A percentile compares a stretch with the other conserved stretches of the same genome.
These are phyloP conservation scores for Acanthosoma haemorrhoidale DNA, from an alignment of 2,888 invertebrate genomes.

Conservation along the genomic window DNA sequence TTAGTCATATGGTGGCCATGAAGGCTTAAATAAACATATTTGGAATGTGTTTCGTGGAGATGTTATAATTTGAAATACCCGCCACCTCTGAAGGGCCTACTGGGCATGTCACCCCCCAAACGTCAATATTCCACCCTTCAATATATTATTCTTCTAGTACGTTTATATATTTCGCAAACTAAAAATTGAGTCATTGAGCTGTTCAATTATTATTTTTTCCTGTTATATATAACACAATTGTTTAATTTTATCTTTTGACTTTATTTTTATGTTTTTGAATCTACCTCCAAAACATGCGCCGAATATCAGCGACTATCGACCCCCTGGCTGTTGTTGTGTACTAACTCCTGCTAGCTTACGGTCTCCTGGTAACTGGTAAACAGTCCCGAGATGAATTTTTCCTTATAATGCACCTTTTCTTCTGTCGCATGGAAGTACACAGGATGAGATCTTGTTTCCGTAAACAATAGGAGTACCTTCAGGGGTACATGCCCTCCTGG, in stretches of 20 bases:
- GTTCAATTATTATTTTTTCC: background rate
- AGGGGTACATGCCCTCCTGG: conserved; percentile 23
- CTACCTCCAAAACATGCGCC: conserved; percentile 19
- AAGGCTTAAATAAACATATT: too few species aligned
- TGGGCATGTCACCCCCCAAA: background rate
- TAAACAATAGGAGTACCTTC: conserved; percentile 32
- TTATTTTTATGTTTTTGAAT: background rate
- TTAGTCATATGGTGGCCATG: too few species aligned
- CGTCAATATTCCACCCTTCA: background rate
- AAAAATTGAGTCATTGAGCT: too few species aligned
- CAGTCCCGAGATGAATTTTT: conserved; percentile 41
- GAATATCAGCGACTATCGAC: background rate
- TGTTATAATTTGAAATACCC: too few species aligned
- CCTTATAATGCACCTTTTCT: conserved; percentile 34
- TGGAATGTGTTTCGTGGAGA: too few species aligned
- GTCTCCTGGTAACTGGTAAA: conserved; percentile 40
- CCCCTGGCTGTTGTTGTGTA: background rate
- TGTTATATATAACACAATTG: background rate
- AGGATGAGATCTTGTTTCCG: conserved; percentile 22
- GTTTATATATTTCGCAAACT: too few species aligned
- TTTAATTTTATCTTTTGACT: background rate
- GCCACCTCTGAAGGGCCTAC: too few species aligned
- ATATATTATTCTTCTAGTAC: background rate
- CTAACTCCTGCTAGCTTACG: conserved; percentile 34
- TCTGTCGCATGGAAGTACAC: background rate